Percentiles rank a stretch among this genome's conserved stretches.
phyloP scores from a whole-genome alignment of 2,797 vertebrate genomes.

The Epinephelus coioides region DNA sequence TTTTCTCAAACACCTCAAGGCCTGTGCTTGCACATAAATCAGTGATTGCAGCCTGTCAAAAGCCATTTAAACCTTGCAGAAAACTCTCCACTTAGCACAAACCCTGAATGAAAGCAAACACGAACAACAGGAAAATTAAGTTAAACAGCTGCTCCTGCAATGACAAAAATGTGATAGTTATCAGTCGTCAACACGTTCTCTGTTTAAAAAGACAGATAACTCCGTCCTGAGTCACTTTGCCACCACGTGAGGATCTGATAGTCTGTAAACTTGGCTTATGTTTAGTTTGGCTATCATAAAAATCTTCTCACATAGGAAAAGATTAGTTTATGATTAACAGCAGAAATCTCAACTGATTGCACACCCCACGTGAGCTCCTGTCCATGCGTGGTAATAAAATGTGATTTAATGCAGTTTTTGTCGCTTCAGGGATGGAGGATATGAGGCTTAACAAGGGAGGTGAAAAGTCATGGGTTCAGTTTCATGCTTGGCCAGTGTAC shows the following conservation, averaged over 20 bases:
- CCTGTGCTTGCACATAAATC: constrained; percentile 40
- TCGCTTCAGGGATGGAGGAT: neutral
- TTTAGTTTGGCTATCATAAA: constrained; percentile 32
- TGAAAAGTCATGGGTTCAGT: neutral
- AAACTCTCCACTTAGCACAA: constrained; percentile 29
- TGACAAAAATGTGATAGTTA: constrained; percentile 47
- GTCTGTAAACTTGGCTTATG: constrained; percentile 8
- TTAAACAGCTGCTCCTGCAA: constrained; percentile 43
- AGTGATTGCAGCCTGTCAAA: constrained; percentile 39
- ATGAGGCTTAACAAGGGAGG: neutral
- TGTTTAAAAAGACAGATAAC: constrained; percentile 37
- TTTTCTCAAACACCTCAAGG: constrained; percentile 19
- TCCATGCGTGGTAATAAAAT: constrained; percentile 12
- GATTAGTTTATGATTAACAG: constrained; percentile 37
- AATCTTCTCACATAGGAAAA: constrained; percentile 15
- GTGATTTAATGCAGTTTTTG: neutral
- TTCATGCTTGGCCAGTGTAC: too few relatives aligned
- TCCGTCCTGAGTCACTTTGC: constrained; percentile 36
- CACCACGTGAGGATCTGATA: constrained; percentile 20
- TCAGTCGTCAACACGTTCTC: constrained; percentile 33
- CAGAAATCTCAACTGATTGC: constrained; percentile 3
- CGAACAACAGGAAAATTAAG: constrained; percentile 28
- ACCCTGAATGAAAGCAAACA: constrained; percentile 30
- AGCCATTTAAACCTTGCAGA: constrained; percentile 25
- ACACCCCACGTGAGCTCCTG: constrained; percentile 3